Base-by-base conservation (phyloP, 2,888 invertebrate species). In the Dione juno region DNA sequence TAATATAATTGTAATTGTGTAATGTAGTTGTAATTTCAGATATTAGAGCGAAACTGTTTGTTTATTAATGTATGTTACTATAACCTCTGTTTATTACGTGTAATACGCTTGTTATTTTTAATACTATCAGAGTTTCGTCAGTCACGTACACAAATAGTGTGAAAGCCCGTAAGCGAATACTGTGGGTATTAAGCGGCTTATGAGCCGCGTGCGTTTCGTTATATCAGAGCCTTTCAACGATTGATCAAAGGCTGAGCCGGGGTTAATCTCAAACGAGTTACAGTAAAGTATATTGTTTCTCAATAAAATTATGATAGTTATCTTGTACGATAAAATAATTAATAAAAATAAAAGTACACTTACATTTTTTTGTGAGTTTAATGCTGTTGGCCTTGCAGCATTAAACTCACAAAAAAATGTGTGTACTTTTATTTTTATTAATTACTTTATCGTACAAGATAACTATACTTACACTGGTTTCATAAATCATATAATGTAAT, bases 71-170 rank as follows among this genome's bases (percentile, higher is more conserved):
- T 45, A 11, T 10, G 2, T 11, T 7, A 45, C n/a, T n/a, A 21
- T 61, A 28, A 6, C 11, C 1, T 11, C 5, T 21, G 21, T 45
- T 45, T 28, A 28, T 21, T 61, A 41, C 10, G 10, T 61, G 45
- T 61, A 43, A 61, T n/a, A 35, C 28, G n/a, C n/a, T 2, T 61
- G 45, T 45, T 61, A 45, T 45, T 61, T 61, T 61, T 61, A 61
- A 61, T 61, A 61, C 61, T 61, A 28, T 61, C 43, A 45, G 61
- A 28, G 28, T 61, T 61, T 61, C 45, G 45, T 61, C 45, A 61
- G 61, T 61, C 61, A 61, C 61, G 61, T 61, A 61, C 61, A 61
- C 45, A 61, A 61, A 61, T 61, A 61, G 59, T 43, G 59, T 61
- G 43, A 28, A 61, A 45, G 61, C 61, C 28, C 35, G 45, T 43